A percentile compares a stretch with the other conserved stretches of the same genome.
Conservation (phyloP, 2,888 invertebrate genomes). For the Sarcophaga caerulescens region DNA sequence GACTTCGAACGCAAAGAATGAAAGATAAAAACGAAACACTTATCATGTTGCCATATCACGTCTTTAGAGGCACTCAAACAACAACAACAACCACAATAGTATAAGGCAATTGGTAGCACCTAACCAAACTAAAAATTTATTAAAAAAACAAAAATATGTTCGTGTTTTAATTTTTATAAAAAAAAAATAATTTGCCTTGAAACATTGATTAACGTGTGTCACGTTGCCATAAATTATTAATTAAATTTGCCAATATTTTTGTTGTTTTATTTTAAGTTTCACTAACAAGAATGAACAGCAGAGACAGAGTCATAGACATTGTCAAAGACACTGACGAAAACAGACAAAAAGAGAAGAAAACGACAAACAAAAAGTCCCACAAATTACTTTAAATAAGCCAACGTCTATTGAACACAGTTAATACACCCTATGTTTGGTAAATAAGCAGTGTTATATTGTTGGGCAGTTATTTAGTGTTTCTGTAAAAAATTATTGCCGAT, state of each 20-base stretch:
- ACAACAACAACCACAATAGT: not conserved
- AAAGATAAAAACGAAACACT: conserved; percentile 20
- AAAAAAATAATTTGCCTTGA: conserved; percentile 55
- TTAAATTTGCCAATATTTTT: conserved; percentile 72
- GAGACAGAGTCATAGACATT: not conserved
- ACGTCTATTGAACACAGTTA: not conserved
- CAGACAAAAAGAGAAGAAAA: not conserved
- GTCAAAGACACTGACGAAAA: not conserved
- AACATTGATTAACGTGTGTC: conserved; percentile 74
- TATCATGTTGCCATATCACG: conserved; percentile 57
- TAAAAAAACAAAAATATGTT: not conserved
- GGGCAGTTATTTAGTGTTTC: too few relatives aligned
- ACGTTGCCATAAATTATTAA: conserved; percentile 77
- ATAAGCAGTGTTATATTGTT: too few relatives aligned
- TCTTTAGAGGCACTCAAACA: conserved; percentile 36
- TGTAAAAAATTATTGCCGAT: too few relatives aligned
- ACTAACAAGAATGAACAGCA: conserved; percentile 38
- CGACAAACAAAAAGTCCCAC: conserved; percentile 21
- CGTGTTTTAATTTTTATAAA: not conserved
- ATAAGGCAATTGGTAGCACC: not conserved
- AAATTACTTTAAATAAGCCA: conserved; percentile 5
- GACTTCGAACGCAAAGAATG: not conserved
- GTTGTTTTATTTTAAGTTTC: conserved; percentile 29
- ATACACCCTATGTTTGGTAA: too few relatives aligned
- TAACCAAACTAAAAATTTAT: not conserved